Evolutionary conservation across 2,797 vertebrate genomes (phyloP).

Genomic region (Sebastiscus tertius): DNA sequence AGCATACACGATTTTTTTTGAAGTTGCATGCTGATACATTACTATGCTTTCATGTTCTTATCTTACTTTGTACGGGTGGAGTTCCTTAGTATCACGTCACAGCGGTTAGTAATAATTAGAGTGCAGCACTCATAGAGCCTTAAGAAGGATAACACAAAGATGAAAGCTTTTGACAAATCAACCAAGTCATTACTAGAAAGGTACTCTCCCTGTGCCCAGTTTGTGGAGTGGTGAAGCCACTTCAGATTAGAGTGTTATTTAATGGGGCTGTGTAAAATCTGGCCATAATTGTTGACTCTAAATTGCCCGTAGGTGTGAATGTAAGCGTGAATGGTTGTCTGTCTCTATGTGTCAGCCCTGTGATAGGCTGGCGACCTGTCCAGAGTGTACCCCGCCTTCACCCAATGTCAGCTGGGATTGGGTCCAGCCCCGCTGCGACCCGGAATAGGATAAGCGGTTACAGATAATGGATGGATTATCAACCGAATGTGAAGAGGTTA

Average conservation of each 20-base stretch:
- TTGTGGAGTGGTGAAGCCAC: neutral
- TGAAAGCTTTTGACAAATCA: conserved; percentile 5
- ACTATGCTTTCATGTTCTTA: neutral
- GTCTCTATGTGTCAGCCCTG: no score
- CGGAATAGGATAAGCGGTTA: no score
- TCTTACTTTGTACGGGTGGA: neutral
- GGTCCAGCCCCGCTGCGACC: no score
- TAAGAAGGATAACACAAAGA: neutral
- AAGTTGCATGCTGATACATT: neutral
- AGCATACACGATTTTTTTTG: no score
- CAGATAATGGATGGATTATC: neutral
- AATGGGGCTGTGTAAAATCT: neutral
- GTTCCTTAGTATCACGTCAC: neutral
- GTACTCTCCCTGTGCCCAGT: neutral
- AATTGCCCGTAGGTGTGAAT: no score
- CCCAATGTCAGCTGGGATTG: no score
- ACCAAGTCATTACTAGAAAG: neutral
- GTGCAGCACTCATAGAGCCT: neutral
- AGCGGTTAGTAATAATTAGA: neutral
- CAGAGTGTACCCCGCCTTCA: no score
- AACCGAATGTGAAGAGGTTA: neutral
- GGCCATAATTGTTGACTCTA: no score
- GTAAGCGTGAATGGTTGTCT: no score
- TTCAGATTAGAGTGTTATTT: neutral
- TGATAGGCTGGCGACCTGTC: no score